Evolutionary conservation across 2,888 invertebrate genomes (phyloP).

Genomic region (Fragum sueziense): DNA sequence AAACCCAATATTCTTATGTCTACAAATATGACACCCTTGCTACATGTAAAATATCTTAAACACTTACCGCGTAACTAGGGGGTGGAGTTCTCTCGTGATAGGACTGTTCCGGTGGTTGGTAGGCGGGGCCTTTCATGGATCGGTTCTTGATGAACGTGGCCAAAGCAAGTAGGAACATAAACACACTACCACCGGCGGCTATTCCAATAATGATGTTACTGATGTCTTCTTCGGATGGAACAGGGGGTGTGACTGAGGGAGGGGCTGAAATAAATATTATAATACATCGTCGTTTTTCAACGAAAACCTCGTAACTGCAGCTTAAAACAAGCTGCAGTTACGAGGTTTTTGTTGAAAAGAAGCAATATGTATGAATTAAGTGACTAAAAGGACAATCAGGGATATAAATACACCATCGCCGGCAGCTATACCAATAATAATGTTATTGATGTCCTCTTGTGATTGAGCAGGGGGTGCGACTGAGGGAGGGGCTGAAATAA

Average conservation of each 20-base stretch:
- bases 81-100: background rate
- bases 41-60: no score
- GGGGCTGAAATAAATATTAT: no score
- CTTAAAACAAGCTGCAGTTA: no score
- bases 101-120: background rate
- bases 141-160: slow-evolving; percentile 46
- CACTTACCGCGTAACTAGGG: background rate
- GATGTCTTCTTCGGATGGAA: background rate
- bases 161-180: slow-evolving; percentile 49
- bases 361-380: no score
- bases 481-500: background rate
- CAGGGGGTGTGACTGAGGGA: background rate
- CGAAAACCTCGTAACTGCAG: no score
- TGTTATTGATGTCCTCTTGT: slow-evolving; percentile 37
- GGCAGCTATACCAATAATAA: slow-evolving; percentile 51
- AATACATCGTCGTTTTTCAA: no score
- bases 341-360: no score
- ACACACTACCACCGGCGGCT: slow-evolving; percentile 36
- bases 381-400: no score
- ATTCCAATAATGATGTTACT: slow-evolving; percentile 59
- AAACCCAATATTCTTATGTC: no score
- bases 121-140: background rate
- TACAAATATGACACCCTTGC: no score
- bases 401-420: slow-evolving; percentile 46
- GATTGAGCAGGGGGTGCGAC: background rate